A percentile compares a stretch with the other conserved stretches of the same genome.
Conservation (phyloP, 1,140 invertebrate species). For the Phthorimaea operculella region DNA sequence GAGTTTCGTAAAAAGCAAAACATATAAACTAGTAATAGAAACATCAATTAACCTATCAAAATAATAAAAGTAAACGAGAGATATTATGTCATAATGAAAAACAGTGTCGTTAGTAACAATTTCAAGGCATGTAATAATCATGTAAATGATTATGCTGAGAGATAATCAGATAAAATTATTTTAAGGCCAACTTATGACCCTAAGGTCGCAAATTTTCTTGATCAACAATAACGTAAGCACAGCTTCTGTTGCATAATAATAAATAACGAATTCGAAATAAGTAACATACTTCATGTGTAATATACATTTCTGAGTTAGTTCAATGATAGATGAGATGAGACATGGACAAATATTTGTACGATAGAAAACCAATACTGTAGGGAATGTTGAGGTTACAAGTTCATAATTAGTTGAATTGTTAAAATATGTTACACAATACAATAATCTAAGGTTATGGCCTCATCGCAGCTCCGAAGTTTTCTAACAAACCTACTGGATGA, state of each 20-base stretch:
- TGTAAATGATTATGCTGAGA: too few relatives aligned
- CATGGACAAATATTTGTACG: slow-evolving; percentile 30
- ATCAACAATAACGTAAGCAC: too few relatives aligned
- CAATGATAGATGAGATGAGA: background rate
- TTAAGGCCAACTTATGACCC: too few relatives aligned
- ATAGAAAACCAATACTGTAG: slow-evolving; percentile 35
- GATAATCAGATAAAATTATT: too few relatives aligned
- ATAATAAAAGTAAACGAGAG: background rate
- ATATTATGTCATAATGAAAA: too few relatives aligned
- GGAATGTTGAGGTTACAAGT: slow-evolving; percentile 37
- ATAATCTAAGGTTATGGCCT: slow-evolving; percentile 33
- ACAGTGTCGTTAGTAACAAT: too few relatives aligned
- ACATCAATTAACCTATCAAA: slow-evolving; percentile 20
- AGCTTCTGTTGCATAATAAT: too few relatives aligned
- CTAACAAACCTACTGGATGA: slow-evolving; percentile 61
- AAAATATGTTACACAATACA: slow-evolving; percentile 4
- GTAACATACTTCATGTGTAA: too few relatives aligned
- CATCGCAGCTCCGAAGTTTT: slow-evolving; percentile 58
- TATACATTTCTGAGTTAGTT: too few relatives aligned
- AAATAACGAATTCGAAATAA: too few relatives aligned
- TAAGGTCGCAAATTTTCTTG: too few relatives aligned
- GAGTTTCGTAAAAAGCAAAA: slow-evolving; percentile 42
- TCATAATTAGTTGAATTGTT: slow-evolving; percentile 2
- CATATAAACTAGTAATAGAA: slow-evolving; percentile 36
- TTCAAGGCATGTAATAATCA: too few relatives aligned